A percentile compares a stretch with the other conserved stretches of the same genome.
Conservation (phyloP, 2,888 invertebrate species). For the Drosophila mimetica region DNA sequence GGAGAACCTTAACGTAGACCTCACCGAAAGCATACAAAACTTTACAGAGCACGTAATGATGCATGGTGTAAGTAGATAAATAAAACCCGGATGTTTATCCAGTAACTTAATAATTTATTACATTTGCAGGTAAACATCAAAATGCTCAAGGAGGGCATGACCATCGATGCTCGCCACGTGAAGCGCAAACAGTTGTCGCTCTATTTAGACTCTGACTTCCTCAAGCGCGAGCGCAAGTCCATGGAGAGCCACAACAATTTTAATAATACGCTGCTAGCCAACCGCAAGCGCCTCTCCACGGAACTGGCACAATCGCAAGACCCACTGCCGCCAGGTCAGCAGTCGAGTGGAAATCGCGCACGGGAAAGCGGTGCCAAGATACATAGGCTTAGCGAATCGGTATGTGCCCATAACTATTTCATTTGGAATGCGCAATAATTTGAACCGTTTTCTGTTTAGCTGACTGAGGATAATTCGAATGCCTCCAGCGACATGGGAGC, state of each 20-base stretch:
- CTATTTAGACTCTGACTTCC: slow-evolving; percentile 89
- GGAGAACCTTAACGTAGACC: slow-evolving; percentile 94
- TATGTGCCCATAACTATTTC: slow-evolving; percentile 45
- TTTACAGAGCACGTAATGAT: slow-evolving; percentile 95
- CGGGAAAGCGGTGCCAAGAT: slow-evolving; percentile 62
- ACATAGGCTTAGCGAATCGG: slow-evolving; percentile 83
- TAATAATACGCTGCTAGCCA: slow-evolving; percentile 81
- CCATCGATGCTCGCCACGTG: slow-evolving; percentile 94
- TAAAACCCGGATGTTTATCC: not conserved
- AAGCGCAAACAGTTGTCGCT: slow-evolving; percentile 91
- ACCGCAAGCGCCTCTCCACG: slow-evolving; percentile 83
- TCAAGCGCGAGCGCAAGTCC: slow-evolving; percentile 90
- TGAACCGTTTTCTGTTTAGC: slow-evolving; percentile 31
- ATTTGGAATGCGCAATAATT: not conserved
- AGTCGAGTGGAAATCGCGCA: slow-evolving; percentile 46
- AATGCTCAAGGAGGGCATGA: slow-evolving; percentile 90
- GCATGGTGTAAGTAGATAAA: slow-evolving; percentile 87
- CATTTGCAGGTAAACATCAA: slow-evolving; percentile 86
- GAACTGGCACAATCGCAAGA: slow-evolving; percentile 80
- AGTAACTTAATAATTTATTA: not conserved
- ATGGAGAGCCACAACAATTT: slow-evolving; percentile 85
- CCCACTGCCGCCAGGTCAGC: slow-evolving; percentile 48
- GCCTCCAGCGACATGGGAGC: slow-evolving; percentile 80
- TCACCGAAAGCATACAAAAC: slow-evolving; percentile 95
- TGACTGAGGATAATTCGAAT: slow-evolving; percentile 83